Conservation (phyloP, 2,797 vertebrate genomes). For the Picus viridis region DNA sequence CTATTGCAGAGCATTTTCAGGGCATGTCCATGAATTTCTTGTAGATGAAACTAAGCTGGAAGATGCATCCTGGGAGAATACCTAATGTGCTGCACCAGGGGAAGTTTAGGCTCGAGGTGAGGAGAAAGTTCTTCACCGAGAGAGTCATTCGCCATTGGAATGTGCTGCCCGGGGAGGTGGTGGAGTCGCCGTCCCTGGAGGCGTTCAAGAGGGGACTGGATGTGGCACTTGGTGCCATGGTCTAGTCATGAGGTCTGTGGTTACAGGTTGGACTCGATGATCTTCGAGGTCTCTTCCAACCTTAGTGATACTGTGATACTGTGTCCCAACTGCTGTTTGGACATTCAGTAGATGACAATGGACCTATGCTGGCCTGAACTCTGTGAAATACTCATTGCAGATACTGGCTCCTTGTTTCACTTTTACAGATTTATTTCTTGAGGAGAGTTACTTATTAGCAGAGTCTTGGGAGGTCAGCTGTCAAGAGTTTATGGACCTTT, state of each 20-base stretch:
- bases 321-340: not conserved
- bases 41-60: not conserved
- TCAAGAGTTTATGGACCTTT: not conserved
- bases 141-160: too few species aligned
- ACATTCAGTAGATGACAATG: not conserved
- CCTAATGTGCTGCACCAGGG: too few species aligned
- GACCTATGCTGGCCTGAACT: not conserved
- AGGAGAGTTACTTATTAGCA: accelerated
- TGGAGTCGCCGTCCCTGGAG: too few species aligned
- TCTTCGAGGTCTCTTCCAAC: too few species aligned
- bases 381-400: not conserved
- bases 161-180: too few species aligned
- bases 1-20: not conserved
- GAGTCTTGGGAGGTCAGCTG: not conserved
- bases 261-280: too few species aligned
- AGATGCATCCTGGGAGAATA: not conserved
- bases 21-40: not conserved
- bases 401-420: not conserved
- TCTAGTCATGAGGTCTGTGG: too few species aligned
- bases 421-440: not conserved
- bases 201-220: too few species aligned
- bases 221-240: too few species aligned
- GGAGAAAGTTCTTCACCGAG: too few species aligned
- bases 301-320: too few species aligned
- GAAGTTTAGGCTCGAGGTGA: too few species aligned